phyloP scores from a whole-genome alignment of 2,888 invertebrate species.

The Brachynemurus nebulosus region DNA sequence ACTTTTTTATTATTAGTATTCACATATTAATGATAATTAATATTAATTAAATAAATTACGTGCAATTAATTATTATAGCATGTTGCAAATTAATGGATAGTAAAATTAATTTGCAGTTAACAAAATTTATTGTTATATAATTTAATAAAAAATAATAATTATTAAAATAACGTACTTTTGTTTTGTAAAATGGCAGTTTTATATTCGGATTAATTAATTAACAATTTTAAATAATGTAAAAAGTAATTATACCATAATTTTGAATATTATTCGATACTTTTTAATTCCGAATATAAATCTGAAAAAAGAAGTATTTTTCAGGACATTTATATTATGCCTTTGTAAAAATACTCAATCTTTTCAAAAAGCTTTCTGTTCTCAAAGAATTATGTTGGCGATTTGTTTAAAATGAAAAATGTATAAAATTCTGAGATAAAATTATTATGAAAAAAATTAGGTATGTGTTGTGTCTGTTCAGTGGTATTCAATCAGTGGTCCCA shows the following conservation, averaged over 20 bases:
- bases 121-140: not conserved
- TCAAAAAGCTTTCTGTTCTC: no score
- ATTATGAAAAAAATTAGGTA: no score
- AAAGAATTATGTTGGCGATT: not conserved
- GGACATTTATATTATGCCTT: no score
- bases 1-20: not conserved
- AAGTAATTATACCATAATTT: not conserved
- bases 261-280: not conserved
- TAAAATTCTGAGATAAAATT: not conserved
- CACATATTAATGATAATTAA: not conserved
- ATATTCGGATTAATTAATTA: not conserved
- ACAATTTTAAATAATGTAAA: not conserved
- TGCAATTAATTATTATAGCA: slow-evolving; percentile 2
- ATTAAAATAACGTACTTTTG: no score
- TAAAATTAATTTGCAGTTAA: not conserved
- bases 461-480: slow-evolving; percentile 6
- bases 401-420: not conserved
- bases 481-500: slow-evolving; percentile 8
- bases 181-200: no score
- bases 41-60: not conserved
- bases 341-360: no score
- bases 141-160: no score
- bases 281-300: no score
- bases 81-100: not conserved
- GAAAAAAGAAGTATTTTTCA: no score